phyloP scores from a whole-genome alignment of 2,797 vertebrate species.

The Orestias chungarensis region DNA sequence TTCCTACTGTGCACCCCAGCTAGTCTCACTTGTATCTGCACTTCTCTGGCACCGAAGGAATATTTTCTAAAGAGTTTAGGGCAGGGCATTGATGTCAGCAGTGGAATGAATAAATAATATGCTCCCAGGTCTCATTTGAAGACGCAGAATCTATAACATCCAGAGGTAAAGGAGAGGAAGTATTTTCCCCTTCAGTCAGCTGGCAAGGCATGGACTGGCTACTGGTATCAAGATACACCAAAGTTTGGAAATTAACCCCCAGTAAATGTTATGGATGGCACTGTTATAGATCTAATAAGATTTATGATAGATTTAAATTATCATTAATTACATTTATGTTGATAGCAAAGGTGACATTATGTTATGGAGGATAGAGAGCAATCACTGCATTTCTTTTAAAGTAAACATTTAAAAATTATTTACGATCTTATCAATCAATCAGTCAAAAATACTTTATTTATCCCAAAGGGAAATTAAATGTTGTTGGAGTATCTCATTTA shows the following conservation, averaged over 20 bases:
- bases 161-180: conserved; percentile 62
- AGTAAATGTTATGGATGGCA: neutral
- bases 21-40: conserved; percentile 46
- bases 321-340: neutral
- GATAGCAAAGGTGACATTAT: neutral
- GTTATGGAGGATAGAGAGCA: neutral
- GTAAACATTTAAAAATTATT: too few relatives aligned
- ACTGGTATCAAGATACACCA: neutral
- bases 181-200: conserved; percentile 33
- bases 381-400: neutral
- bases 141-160: conserved; percentile 58
- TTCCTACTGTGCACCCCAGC: conserved; percentile 37
- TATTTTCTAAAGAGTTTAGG: conserved; percentile 77
- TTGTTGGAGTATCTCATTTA: too few relatives aligned
- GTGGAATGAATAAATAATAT: conserved; percentile 78
- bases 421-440: too few relatives aligned
- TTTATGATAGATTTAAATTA: neutral
- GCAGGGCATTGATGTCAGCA: conserved; percentile 74
- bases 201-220: neutral
- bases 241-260: neutral
- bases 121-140: conserved; percentile 74
- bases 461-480: too few relatives aligned
- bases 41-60: conserved; percentile 66
- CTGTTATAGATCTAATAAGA: neutral
- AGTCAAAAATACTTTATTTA: too few relatives aligned